Conservation (phyloP, 2,113 vertebrate genomes). For the Aix galericulata region DNA sequence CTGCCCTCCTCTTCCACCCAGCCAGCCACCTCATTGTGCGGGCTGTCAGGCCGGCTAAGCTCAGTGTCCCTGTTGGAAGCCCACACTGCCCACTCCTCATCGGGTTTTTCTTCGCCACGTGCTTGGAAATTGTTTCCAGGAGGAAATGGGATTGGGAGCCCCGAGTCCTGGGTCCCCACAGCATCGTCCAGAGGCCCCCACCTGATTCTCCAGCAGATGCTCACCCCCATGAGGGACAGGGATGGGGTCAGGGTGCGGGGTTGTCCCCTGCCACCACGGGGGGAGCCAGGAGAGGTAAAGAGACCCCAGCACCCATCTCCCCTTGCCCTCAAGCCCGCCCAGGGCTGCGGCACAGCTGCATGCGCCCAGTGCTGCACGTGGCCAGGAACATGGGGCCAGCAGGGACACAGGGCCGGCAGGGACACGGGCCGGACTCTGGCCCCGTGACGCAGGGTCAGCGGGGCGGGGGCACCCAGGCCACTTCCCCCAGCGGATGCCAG, state of each 20-base stretch:
- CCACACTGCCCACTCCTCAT: neutral
- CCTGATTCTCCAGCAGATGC: neutral
- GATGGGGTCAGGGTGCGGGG: fast-evolving
- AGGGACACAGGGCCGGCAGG: neutral
- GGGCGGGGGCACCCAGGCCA: neutral
- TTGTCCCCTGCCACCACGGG: too few relatives aligned
- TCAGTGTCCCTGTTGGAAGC: neutral
- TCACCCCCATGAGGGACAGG: neutral
- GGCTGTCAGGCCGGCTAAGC: neutral
- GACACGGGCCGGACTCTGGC: neutral
- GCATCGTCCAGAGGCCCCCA: neutral
- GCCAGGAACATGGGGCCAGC: fast-evolving
- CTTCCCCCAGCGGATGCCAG: neutral
- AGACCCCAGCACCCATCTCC: neutral
- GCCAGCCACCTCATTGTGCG: neutral
- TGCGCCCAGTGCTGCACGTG: fast-evolving
- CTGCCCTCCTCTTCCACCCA: too few relatives aligned
- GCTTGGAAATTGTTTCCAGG: neutral
- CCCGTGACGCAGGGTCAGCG: neutral
- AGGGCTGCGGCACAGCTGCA: fast-evolving
- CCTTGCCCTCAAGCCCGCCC: fast-evolving
- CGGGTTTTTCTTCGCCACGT: neutral
- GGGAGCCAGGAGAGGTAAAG: fast-evolving
- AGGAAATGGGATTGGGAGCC: fast-evolving
- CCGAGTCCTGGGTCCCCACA: too few relatives aligned